These are phyloP conservation scores for Dicaeum eximium DNA, from an alignment of 2,113 vertebrate genomes.

Conservation along the genomic window DNA sequence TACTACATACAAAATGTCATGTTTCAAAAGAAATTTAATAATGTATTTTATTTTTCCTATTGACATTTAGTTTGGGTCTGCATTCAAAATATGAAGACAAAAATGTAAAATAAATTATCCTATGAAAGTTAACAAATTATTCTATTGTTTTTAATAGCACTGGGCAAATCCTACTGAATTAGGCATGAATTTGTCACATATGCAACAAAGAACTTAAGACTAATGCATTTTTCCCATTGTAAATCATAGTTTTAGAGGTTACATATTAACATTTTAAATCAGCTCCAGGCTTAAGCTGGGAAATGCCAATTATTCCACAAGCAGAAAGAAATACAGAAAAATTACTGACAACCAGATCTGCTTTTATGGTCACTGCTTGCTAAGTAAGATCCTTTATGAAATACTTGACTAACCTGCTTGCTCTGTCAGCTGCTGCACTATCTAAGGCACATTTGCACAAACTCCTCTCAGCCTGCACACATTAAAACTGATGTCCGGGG, in stretches of 20 bases:
- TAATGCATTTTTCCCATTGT: slow-evolving; percentile 34
- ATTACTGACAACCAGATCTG: background rate
- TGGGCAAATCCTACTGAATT: slow-evolving; percentile 48
- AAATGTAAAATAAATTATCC: slow-evolving; percentile 37
- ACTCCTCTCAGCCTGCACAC: background rate
- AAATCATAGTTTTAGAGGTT: slow-evolving; percentile 39
- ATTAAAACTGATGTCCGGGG: background rate
- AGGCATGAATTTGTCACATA: slow-evolving; percentile 41
- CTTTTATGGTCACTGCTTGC: background rate
- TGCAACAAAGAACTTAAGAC: slow-evolving; percentile 20
- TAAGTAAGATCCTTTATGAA: background rate
- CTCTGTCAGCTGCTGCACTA: background rate
- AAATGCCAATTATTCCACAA: background rate
- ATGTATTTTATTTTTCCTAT: slow-evolving; percentile 51
- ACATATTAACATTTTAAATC: slow-evolving; percentile 54
- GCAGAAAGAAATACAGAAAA: background rate
- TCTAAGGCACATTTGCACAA: background rate
- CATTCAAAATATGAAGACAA: slow-evolving; percentile 44
- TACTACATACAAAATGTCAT: background rate
- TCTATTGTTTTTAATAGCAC: slow-evolving; percentile 49
- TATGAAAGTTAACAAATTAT: slow-evolving; percentile 60
- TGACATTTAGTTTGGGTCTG: slow-evolving; percentile 59
- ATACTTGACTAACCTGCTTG: background rate
- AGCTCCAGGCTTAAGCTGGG: slow-evolving; percentile 42
- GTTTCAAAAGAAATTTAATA: slow-evolving; percentile 32